These are phyloP conservation scores for Pelmatolapia mariae DNA, from an alignment of 2,113 vertebrate genomes.

Conservation along the genomic window DNA sequence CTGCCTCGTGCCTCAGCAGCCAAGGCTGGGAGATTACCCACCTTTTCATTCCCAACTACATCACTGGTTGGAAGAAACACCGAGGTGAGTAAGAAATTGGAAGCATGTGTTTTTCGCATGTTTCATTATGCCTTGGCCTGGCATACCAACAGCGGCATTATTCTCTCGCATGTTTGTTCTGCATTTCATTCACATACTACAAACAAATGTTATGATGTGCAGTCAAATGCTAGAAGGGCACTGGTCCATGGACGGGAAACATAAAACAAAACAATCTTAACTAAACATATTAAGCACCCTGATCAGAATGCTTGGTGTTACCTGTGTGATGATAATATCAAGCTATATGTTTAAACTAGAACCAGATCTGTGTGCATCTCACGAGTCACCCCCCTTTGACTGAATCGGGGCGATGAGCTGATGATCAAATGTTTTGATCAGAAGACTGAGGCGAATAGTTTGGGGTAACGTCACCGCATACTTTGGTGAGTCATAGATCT, in stretches of 20 bases:
- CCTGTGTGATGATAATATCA: constrained; percentile 5
- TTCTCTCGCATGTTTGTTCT: constrained; percentile 26
- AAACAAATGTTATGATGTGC: constrained; percentile 47
- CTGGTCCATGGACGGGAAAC: not conserved
- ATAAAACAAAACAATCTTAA: not conserved
- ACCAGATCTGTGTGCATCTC: not conserved
- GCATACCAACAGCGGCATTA: constrained; percentile 16
- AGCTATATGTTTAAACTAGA: constrained; percentile 33
- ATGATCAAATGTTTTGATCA: constrained; percentile 33
- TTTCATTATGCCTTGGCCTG: constrained; percentile 35
- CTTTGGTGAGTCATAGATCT: constrained; percentile 63
- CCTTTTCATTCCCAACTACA: constrained; percentile 4
- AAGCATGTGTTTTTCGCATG: constrained; percentile 43
- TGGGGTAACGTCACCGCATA: constrained; percentile 67
- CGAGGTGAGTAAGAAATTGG: constrained; percentile 35
- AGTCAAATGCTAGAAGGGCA: not conserved
- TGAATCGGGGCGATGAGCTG: constrained; percentile 39
- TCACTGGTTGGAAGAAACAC: constrained; percentile 18
- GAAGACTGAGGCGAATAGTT: constrained; percentile 11
- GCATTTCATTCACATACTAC: constrained; percentile 33
- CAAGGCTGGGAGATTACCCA: not conserved
- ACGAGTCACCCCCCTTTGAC: constrained; percentile 15
- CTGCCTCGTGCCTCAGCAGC: not conserved
- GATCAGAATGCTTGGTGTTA: not conserved
- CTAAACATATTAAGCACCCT: not conserved